Evolutionary conservation across 2,113 vertebrate species (phyloP).

Genomic region (Loxodonta africana): DNA sequence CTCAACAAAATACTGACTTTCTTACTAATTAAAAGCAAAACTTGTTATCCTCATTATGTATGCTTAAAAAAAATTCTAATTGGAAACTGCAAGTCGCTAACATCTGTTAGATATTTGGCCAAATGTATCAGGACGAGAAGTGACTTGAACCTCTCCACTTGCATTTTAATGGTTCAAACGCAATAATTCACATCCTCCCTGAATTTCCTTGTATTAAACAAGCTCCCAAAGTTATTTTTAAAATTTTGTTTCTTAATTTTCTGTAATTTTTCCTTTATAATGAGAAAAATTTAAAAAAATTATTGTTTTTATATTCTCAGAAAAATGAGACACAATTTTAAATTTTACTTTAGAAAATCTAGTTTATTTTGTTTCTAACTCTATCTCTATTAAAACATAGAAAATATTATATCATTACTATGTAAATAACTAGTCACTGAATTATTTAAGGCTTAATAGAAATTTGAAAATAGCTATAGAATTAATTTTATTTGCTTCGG

Average conservation of each 20-base stretch:
- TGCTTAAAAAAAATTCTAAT: constrained; percentile 76
- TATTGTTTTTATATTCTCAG: not conserved
- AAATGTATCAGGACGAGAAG: constrained; percentile 69
- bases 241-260: constrained; percentile 3
- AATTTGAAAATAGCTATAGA: not conserved
- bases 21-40: constrained; percentile 78
- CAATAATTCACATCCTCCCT: not conserved
- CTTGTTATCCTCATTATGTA: constrained; percentile 62
- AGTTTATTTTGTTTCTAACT: not conserved
- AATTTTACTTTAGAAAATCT: not conserved
- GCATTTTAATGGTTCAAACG: constrained; percentile 50
- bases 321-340: not conserved
- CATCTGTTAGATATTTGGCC: constrained; percentile 77
- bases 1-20: constrained; percentile 75
- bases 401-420: too few relatives aligned
- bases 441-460: not conserved
- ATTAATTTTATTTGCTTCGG: not conserved
- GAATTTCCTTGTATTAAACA: constrained; percentile 30
- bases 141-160: constrained; percentile 52
- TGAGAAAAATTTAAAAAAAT: not conserved
- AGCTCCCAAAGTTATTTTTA: constrained; percentile 1
- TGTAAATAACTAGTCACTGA: not conserved
- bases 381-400: not conserved
- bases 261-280: not conserved
- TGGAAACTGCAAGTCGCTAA: constrained; percentile 69